These are phyloP conservation scores for Pristionchus entomophagus DNA, from an alignment of 2,888 invertebrate species.

Conservation along the genomic window DNA sequence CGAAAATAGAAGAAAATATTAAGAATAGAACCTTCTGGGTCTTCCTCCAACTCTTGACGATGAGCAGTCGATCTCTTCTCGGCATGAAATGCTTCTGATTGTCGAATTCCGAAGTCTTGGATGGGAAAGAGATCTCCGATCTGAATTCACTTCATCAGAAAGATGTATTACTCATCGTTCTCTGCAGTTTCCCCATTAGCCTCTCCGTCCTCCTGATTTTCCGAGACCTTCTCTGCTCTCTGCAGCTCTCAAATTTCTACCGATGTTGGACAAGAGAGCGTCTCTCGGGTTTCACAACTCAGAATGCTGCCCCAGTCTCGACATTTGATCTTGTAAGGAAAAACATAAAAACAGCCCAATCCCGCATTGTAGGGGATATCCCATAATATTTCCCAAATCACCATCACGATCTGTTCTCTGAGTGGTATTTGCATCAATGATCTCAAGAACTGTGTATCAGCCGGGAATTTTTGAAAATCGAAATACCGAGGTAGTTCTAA, in stretches of 20 bases:
- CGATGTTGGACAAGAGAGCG: background rate
- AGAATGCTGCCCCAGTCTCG: too few relatives aligned
- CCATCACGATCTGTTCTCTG: too few relatives aligned
- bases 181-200: background rate
- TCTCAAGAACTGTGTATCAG: too few relatives aligned
- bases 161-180: background rate
- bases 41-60: constrained; percentile 72
- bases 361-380: too few relatives aligned
- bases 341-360: background rate
- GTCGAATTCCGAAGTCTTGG: constrained; percentile 26
- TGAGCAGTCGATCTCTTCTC: constrained; percentile 64
- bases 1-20: background rate
- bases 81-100: constrained; percentile 60
- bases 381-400: too few relatives aligned
- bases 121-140: constrained; percentile 21
- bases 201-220: background rate
- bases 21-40: constrained; percentile 63
- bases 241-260: background rate
- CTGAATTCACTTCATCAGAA: background rate
- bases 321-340: background rate
- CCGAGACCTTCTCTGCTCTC: background rate
- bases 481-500: too few relatives aligned
- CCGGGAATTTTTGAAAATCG: too few relatives aligned
- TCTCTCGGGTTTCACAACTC: background rate
- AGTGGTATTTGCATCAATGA: too few relatives aligned